A percentile compares a stretch with the other conserved stretches of the same genome.
Conservation (phyloP, 23 tunicate genomes). For the Styela clava region DNA sequence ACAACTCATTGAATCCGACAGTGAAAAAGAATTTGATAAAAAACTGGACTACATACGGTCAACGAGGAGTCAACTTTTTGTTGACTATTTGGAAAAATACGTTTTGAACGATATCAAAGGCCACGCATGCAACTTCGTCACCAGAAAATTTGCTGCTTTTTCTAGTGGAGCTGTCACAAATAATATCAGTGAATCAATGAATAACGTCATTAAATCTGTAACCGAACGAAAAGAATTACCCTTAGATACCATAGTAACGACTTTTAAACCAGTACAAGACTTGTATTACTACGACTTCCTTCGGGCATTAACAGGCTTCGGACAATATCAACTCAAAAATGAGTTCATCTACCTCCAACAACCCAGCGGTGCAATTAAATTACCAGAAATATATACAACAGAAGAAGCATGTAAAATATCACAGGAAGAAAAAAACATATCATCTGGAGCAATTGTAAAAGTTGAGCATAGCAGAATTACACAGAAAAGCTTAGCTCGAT, state of each 20-base stretch:
- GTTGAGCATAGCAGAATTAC: too few species aligned
- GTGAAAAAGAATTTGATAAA: conserved; percentile 1
- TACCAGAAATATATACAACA: not conserved
- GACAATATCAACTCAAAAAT: conserved; percentile 15
- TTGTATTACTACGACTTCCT: conserved; percentile 5
- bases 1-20: not conserved
- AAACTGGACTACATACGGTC: too few species aligned
- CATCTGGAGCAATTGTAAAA: not conserved
- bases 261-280: conserved; percentile 4
- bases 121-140: not conserved
- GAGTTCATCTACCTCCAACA: not conserved
- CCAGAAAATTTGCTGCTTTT: not conserved
- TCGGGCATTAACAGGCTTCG: conserved; percentile 1
- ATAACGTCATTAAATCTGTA: conserved; percentile 10
- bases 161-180: conserved; percentile 11
- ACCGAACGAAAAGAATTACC: conserved; percentile 25
- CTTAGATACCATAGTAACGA: too few species aligned
- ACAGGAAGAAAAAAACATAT: not conserved
- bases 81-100: not conserved
- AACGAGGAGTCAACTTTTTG: not conserved
- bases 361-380: not conserved
- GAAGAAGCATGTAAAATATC: not conserved
- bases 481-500: not conserved
- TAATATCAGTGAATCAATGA: conserved; percentile 19
- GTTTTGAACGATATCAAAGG: not conserved